Evolutionary conservation across 1,140 invertebrate species (phyloP).

Genomic region (Drosophila micromelanica): DNA sequence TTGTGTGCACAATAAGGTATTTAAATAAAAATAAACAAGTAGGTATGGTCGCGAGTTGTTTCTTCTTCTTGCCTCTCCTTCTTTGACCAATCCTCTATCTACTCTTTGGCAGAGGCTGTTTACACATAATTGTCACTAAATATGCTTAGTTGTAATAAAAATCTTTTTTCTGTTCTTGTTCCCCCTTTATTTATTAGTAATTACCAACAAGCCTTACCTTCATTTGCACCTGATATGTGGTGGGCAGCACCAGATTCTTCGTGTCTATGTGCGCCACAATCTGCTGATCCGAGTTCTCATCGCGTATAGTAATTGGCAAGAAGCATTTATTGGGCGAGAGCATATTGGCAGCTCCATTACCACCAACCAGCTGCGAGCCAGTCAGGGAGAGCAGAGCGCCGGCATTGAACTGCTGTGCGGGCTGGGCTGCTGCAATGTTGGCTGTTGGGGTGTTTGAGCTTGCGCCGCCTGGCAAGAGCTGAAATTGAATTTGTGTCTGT

Average conservation of each 20-base stretch:
- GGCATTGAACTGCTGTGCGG: constrained; percentile 59
- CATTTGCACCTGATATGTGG: constrained; percentile 84
- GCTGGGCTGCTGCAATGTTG: constrained; percentile 1
- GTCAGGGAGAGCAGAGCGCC: constrained; percentile 59
- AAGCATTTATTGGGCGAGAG: constrained; percentile 82
- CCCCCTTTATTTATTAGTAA: too few relatives aligned
- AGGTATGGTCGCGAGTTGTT: too few relatives aligned
- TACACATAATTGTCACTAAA: too few relatives aligned
- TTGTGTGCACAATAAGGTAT: not conserved
- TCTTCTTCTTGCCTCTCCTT: too few relatives aligned
- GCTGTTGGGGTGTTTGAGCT: constrained; percentile 9
- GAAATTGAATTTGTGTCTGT: constrained; percentile 82
- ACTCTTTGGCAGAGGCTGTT: too few relatives aligned
- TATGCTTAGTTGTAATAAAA: too few relatives aligned
- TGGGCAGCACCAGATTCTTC: constrained; percentile 79
- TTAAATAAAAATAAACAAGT: too few relatives aligned
- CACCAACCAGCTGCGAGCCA: constrained; percentile 28
- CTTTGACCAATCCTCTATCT: too few relatives aligned
- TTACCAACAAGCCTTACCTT: constrained; percentile 51
- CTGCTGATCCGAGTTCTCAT: constrained; percentile 82
- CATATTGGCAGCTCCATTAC: constrained; percentile 40
- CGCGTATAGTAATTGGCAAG: constrained; percentile 80
- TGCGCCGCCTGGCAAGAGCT: constrained; percentile 61
- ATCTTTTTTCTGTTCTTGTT: too few relatives aligned
- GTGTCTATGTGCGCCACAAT: constrained; percentile 83